Evolutionary conservation across 2,888 invertebrate species (phyloP), one percentile per base, ranked within the genome.

Genomic region (Sicus ferrugineus): DNA sequence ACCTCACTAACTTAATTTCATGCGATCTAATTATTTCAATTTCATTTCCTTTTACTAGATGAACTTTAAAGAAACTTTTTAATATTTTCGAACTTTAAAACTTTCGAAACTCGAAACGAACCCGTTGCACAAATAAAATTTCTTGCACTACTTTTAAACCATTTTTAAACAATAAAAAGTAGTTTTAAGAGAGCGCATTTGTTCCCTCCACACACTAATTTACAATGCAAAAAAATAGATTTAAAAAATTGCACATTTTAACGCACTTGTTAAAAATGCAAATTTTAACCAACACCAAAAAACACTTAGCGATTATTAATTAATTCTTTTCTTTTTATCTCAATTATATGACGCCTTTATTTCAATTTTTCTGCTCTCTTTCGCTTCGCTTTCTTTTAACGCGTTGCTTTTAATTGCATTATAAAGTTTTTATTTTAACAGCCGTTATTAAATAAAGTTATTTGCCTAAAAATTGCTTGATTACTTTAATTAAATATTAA

Each of bases 211-310:
- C 73, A 59, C 50, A 67, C 14, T 67, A 19, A 21, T 30, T 28
- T 31, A 48, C 59, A 75, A 73, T 73, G 73, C 72, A 69, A 72
- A 71, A 67, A 50, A 50, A 7, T 21, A 9, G 5, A 46, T 65
- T 31, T 26, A 65, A 67, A 75, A 76, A 76, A 81, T 82, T 78
- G 80, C 79, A 82, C 81, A 79, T 81, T 82, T 82, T 81, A 83
- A 79, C 80, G 79, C 83, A 82, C 82, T 81, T 78, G 82, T 82
- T 82, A 82, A 81, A 81, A 83, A 79, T 81, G 83, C 82, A 83
- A 78, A 79, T 79, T 82, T 75, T 71, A 56, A 68, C 69, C 48
- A 34, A 34, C 34, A 34, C 34, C 34, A 34, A 34, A 34, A n/a
- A n/a, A n/a, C n/a, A 38, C 14, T 38, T 38, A 38, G 38, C 38